phyloP scores from a whole-genome alignment of 2,888 invertebrate genomes.

The Phaonia tiefii region DNA sequence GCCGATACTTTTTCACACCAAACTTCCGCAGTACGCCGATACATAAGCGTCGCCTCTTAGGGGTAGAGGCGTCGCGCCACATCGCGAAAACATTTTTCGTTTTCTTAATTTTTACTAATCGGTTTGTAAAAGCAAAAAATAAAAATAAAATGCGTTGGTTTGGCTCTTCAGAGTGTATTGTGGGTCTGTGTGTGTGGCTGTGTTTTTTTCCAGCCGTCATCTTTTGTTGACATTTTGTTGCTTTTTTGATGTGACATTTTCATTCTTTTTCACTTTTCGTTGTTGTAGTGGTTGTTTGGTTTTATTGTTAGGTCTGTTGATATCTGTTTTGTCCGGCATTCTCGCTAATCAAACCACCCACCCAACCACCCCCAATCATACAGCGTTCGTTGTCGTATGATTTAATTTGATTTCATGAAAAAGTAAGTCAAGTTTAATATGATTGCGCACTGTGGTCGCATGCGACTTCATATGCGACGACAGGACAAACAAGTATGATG shows the following conservation, averaged over 20 bases:
- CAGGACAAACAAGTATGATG: no score
- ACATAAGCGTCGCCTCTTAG: no score
- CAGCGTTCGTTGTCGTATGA: conserved; percentile 13
- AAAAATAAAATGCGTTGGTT: conserved; percentile 1
- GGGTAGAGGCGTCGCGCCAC: no score
- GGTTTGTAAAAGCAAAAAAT: background rate
- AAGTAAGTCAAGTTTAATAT: conserved; percentile 48
- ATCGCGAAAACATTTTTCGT: background rate
- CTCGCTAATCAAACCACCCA: background rate
- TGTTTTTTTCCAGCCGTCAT: conserved; percentile 8
- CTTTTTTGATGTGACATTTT: conserved; percentile 16
- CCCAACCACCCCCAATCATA: conserved; percentile 5
- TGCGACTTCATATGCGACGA: no score
- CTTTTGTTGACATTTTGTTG: conserved; percentile 36
- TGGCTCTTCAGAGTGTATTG: no score
- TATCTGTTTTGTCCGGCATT: background rate
- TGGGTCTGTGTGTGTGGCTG: no score
- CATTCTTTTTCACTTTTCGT: conserved; percentile 13
- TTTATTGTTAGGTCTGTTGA: conserved; percentile 3
- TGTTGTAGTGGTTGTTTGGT: background rate
- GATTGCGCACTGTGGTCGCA: no score
- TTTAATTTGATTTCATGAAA: conserved; percentile 34
- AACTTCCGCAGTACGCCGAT: background rate
- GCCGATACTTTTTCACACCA: background rate
- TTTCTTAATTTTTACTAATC: background rate